Evolutionary conservation across 2,113 vertebrate species (phyloP), one percentile per base, ranked within the genome.

Genomic region (Lepus europaeus): DNA sequence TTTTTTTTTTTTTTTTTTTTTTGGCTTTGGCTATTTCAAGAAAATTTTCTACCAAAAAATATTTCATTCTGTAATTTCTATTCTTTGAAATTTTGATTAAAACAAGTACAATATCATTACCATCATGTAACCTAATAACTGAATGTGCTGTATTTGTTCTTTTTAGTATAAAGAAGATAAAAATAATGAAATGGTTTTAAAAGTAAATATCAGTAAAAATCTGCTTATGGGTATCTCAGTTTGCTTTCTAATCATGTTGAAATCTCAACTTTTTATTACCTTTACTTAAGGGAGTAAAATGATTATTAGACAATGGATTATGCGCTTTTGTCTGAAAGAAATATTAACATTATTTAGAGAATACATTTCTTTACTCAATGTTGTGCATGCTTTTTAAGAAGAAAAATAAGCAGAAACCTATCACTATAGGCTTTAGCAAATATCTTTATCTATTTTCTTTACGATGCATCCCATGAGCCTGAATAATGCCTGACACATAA

Each of bases 311-410:
- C 64, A 94, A 89, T 3, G 90, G 59, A 53, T 36, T 84, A 69
- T 86, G 23, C 70, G 33, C 1, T 88, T 81, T 95, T 45, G 73
- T 94, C 61, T 45, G 51, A 77, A 56, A n/a, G 76, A 96, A 95
- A 93, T 78, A 87, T 45, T 78, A 95, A 83, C 3, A 85, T 9
- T 92, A 23, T 78, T 95, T 69, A 61, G 39, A 74, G 86, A 95
- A 90, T 74, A 81, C 8, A 29, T 45, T 39, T 85, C 64, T 84
- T 96, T 73, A 39, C 45, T 84, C 36, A 68, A 70, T 91, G 78
- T 63, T 72, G 61, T 85, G 91, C 93, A 53, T 82, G 79, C n/a
- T 83, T 87, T 87, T n/a, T 3, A 12, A 61, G 68, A 80, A 72
- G 70, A 17, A 63, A 87, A 87, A 36, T 53, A 59, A 88, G 78